Percentiles rank a stretch among this genome's conserved stretches.
These are phyloP conservation scores for Leucophora obtusa DNA, from an alignment of 2,888 invertebrate species.

Conservation along the genomic window DNA sequence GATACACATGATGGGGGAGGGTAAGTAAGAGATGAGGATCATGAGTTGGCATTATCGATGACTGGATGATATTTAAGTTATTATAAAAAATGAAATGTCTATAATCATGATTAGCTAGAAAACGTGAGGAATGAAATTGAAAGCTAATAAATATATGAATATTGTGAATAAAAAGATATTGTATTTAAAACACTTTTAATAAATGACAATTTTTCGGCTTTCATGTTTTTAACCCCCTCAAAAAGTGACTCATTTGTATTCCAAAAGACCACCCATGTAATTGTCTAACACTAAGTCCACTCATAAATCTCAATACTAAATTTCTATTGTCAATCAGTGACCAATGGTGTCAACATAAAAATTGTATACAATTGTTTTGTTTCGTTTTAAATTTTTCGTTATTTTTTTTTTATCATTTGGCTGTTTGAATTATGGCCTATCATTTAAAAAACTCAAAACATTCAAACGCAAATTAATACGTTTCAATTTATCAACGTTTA, in stretches of 20 bases:
- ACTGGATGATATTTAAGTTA: neutral
- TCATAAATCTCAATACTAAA: slow-evolving; percentile 37
- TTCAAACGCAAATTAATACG: slow-evolving; percentile 67
- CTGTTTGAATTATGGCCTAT: slow-evolving; percentile 28
- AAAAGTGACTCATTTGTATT: slow-evolving; percentile 16
- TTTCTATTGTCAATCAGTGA: slow-evolving; percentile 37
- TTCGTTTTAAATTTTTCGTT: neutral
- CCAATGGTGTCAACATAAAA: slow-evolving; percentile 55
- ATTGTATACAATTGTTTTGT: slow-evolving; percentile 11
- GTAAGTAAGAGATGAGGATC: slow-evolving; percentile 23
- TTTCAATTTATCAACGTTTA: slow-evolving; percentile 74
- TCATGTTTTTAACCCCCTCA: slow-evolving; percentile 1
- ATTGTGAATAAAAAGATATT: slow-evolving; percentile 21
- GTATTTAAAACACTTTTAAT: slow-evolving; percentile 23
- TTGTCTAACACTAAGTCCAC: slow-evolving; percentile 1
- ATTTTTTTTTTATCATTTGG: neutral
- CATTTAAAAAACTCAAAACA: slow-evolving; percentile 30
- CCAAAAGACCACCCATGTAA: slow-evolving; percentile 40
- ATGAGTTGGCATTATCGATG: slow-evolving; percentile 45
- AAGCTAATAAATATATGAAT: slow-evolving; percentile 46
- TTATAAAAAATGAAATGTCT: neutral
- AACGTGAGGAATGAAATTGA: slow-evolving; percentile 49
- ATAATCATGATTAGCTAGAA: slow-evolving; percentile 60
- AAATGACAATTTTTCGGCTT: slow-evolving; percentile 34
- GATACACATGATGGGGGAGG: slow-evolving; percentile 39